These are phyloP conservation scores for Tragelaphus buxtoni DNA, from an alignment of 2,113 vertebrate genomes.

Conservation along the genomic window DNA sequence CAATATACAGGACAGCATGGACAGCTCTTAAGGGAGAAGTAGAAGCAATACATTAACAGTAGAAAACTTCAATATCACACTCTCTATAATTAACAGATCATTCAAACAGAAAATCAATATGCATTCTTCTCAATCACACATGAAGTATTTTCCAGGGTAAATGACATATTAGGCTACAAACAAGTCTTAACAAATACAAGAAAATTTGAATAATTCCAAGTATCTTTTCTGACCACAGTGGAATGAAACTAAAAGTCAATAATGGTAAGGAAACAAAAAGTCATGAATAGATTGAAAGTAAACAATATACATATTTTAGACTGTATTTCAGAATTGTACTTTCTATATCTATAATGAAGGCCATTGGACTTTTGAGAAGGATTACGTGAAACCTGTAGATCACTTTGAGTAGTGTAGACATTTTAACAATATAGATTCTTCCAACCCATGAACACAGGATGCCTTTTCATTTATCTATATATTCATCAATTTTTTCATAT, in stretches of 20 bases:
- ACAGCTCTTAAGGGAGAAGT: background rate
- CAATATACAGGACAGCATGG: background rate
- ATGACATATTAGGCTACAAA: too few species aligned
- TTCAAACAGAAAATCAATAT: background rate
- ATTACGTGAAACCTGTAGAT: background rate
- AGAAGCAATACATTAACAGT: background rate
- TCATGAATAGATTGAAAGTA: background rate
- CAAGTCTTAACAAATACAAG: too few species aligned
- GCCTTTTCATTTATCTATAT: background rate
- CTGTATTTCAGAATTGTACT: background rate
- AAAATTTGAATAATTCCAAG: background rate
- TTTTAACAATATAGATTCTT: background rate
- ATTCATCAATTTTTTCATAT: background rate
- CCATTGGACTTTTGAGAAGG: background rate
- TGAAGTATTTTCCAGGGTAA: too few species aligned
- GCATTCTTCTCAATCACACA: background rate
- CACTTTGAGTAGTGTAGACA: background rate
- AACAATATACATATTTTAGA: background rate
- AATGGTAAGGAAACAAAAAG: background rate
- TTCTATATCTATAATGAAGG: background rate
- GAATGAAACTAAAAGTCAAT: background rate
- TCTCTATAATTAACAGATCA: background rate
- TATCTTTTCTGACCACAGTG: background rate
- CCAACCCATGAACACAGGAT: background rate
- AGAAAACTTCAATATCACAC: background rate